Conservation (phyloP, 2,797 vertebrate genomes). For the Eidolon dupreanum region DNA sequence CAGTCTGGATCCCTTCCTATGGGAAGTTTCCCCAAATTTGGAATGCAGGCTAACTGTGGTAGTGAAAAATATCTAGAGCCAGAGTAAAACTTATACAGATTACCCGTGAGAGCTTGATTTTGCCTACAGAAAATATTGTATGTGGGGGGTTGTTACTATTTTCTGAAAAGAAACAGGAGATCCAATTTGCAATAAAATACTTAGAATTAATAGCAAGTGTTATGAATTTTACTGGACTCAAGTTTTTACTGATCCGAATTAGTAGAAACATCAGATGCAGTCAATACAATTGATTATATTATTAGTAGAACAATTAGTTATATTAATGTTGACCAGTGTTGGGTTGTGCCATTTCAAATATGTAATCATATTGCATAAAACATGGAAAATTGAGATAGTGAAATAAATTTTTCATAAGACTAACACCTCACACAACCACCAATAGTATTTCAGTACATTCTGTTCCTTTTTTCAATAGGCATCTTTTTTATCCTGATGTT, state of each 20-base stretch:
- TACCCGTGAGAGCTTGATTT: background rate
- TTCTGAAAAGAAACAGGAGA: background rate
- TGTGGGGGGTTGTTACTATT: background rate
- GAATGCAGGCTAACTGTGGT: background rate
- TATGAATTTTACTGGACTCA: background rate
- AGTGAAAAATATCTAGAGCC: background rate
- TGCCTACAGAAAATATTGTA: background rate
- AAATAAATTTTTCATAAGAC: background rate
- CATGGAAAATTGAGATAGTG: background rate
- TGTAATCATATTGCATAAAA: background rate
- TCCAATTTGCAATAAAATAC: background rate
- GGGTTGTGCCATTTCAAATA: background rate
- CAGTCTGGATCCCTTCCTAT: background rate
- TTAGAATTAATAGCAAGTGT: background rate
- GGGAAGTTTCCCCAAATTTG: background rate
- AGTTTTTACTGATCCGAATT: background rate
- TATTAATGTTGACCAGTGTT: conserved; percentile 9
- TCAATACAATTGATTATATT: background rate
- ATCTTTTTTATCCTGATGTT: background rate
- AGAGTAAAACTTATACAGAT: background rate
- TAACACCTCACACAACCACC: background rate
- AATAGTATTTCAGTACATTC: background rate
- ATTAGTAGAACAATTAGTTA: background rate
- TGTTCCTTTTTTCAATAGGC: background rate
- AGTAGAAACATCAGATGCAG: background rate